phyloP scores from a whole-genome alignment of 1,140 invertebrate species.

The Carposina sasakii region DNA sequence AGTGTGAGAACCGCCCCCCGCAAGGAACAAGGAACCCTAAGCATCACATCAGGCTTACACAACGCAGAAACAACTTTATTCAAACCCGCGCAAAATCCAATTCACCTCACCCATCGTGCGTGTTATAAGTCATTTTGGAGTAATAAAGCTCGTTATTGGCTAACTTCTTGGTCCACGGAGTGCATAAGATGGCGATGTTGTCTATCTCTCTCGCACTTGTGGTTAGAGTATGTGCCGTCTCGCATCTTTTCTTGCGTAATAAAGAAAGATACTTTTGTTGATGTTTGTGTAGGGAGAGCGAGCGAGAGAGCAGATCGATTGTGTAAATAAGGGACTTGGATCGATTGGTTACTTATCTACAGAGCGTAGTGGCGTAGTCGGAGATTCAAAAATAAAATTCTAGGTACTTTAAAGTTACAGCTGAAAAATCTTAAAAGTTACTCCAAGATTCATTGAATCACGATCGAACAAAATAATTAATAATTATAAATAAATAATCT shows the following conservation, averaged over 20 bases:
- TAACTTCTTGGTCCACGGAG: constrained; percentile 6
- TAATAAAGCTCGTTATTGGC: background rate
- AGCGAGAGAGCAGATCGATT: constrained; percentile 1
- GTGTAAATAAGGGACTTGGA: constrained; percentile 4
- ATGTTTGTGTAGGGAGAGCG: constrained; percentile 9
- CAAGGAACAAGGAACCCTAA: too few species aligned
- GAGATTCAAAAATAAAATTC: background rate
- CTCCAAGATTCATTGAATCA: too few species aligned
- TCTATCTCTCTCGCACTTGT: constrained; percentile 2
- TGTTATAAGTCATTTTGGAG: background rate
- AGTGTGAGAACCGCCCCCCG: too few species aligned
- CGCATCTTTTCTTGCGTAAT: constrained; percentile 5
- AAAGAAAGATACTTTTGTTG: background rate
- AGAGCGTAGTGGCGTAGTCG: background rate
- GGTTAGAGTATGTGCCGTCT: constrained; percentile 1
- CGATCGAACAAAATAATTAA: too few species aligned
- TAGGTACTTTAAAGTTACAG: too few species aligned
- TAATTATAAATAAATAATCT: too few species aligned
- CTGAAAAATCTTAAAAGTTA: too few species aligned
- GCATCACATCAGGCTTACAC: too few species aligned
- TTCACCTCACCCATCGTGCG: background rate
- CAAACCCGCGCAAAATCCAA: too few species aligned
- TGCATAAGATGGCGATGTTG: constrained; percentile 3
- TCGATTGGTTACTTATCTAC: constrained; percentile 6
- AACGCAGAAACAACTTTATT: too few species aligned